Base-by-base conservation (phyloP, 2,888 invertebrate species). In the Pheosia tremula region DNA sequence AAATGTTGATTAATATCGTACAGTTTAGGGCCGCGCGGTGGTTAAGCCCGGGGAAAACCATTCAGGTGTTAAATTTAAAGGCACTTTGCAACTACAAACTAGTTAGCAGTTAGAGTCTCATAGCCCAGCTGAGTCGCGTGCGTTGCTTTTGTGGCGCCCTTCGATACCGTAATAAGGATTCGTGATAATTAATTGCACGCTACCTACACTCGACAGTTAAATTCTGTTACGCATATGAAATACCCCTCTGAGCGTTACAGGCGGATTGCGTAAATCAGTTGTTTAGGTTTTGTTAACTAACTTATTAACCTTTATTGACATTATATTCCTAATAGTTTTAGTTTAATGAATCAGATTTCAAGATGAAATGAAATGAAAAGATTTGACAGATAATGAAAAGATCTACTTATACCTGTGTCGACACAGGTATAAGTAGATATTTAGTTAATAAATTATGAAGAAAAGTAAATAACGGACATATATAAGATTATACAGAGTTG, bases 1-100 rank as follows among this genome's bases (percentile, higher is more conserved):
- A 92, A 91, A 93, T 89, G 90, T 88, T 92, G 89, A 91, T 91
- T 90, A 91, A 91, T 91, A 84, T 80, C 81, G 80, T 84, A 83
- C 70, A 72, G 87, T 89, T 88, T 85, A 86, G 83, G 81, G 81
- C 77, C 81, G 70, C 75, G 65, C 70, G 61, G 79, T 66, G 76
- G 74, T 74, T 77, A 69, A 76, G 74, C 63, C 73, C 69, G 65
- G 75, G 75, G 74, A 75, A 79, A 84, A 78, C 82, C 78, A 79
- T 87, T 84, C 85, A 88, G 89, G 88, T 89, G 86, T 83, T 83
- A 83, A 85, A 83, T 87, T 86, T 85, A 84, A 76, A 83, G 83
- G 74, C 84, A 86, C 86, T 88, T 89, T 85, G 84, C 78, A 87
- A 89, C 86, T 88, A 84, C 85, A 82, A 87, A 89, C 87, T 86